Evolutionary conservation across 2,113 vertebrate species (phyloP), one percentile per base, ranked within the genome.

Genomic region (Nestor notabilis): DNA sequence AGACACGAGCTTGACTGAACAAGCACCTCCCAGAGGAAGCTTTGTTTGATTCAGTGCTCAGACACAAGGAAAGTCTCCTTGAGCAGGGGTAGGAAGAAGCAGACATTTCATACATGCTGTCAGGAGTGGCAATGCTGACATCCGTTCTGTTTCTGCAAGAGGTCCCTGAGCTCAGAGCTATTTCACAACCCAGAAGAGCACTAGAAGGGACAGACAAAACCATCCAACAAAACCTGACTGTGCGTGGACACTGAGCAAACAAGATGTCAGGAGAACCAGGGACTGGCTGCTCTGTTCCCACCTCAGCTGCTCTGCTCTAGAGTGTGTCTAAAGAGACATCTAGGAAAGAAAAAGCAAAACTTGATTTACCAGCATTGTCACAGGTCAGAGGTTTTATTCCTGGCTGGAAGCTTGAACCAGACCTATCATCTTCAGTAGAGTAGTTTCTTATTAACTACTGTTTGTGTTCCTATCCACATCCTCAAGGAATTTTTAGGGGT

Each of bases 1-100:
- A 37, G 21, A 70, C 0, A 0, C 9, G 46, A 87, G 66, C n/a
- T 69, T 23, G 6, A 13, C 52, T 65, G 77, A 66, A 65, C 0
- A 0, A n/a, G 35, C 44, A 33, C 37, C 56, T 87, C 75, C 75
- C 52, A 37, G 85, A 83, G 89, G 68, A 86, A 53, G 29, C 53
- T 78, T 53, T 78, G 64, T 25, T 58, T 53, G 76, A 84, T 19
- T 90, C 86, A 24, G 29, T 13, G 64, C 93, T 91, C 77, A 35
- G 71, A 37, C 43, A 28, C 43, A 64, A 33, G 17, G 27, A 66
- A 74, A 85, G 56, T 44, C 84, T 93, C 83, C 70, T 92, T 35
- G 63, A 64, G 65, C 27, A 27, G 0, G 0, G 1, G 76, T 1
- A 47, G 37, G 61, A 16, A 46, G 61, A 52, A 63, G 41, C 39